Conservation (phyloP, 2,113 vertebrate species). For the Dipodomys stephensi region DNA sequence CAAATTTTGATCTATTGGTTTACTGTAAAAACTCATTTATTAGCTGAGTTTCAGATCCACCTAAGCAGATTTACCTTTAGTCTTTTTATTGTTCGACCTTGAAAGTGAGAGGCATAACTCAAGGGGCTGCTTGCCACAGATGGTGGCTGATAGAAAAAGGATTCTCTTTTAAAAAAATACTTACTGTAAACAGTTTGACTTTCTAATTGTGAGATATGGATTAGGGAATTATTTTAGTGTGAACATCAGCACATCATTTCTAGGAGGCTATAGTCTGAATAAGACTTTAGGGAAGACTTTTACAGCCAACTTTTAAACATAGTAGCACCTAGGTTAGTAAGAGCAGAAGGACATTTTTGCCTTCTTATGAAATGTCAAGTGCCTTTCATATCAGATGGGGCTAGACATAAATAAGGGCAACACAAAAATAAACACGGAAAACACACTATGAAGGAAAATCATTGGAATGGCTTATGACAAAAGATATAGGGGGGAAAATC, state of each 20-base stretch:
- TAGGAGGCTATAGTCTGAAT: not conserved
- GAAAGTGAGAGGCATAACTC: not conserved
- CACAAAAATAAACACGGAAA: not conserved
- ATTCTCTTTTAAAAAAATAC: not conserved
- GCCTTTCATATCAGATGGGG: not conserved
- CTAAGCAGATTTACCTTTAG: not conserved
- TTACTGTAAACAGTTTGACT: not conserved
- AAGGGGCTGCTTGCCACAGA: not conserved
- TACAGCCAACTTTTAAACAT: not conserved
- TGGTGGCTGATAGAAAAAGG: not conserved
- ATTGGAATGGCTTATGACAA: not conserved
- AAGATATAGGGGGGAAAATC: too few relatives aligned
- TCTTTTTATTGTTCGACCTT: not conserved
- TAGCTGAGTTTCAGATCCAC: not conserved
- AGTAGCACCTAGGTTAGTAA: not conserved
- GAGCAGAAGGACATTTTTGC: not conserved
- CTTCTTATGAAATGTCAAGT: constrained; percentile 1
- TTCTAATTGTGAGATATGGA: not conserved
- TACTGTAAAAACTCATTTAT: not conserved
- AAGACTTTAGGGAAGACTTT: fast-evolving
- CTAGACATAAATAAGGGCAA: not conserved
- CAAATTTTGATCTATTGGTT: not conserved
- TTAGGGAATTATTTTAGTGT: not conserved
- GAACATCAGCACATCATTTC: not conserved
- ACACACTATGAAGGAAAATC: not conserved